Percentiles rank a stretch among this genome's conserved stretches.
Conservation (phyloP, 1,140 invertebrate species). For the Drosophila elegans region DNA sequence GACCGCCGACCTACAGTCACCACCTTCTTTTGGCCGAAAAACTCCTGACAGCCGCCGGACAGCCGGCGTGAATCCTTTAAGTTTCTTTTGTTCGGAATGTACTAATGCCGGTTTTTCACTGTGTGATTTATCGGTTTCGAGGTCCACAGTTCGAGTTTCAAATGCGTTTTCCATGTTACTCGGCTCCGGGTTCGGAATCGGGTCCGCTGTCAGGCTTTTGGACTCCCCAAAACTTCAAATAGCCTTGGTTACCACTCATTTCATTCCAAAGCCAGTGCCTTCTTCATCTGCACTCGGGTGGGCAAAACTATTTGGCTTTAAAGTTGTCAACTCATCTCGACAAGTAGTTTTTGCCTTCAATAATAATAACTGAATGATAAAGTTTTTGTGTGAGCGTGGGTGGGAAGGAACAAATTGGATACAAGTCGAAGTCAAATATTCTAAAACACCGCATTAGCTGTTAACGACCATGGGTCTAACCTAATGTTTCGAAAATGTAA, state of each 20-base stretch:
- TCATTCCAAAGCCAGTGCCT: not conserved
- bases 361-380: slow-evolving; percentile 67
- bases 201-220: slow-evolving; percentile 27
- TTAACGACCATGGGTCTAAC: not conserved
- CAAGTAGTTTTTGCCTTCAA: slow-evolving; percentile 35
- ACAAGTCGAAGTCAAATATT: slow-evolving; percentile 13
- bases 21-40: slow-evolving; percentile 27
- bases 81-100: slow-evolving; percentile 71
- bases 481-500: not conserved
- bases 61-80: slow-evolving; percentile 78
- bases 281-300: slow-evolving; percentile 22
- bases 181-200: not conserved
- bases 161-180: slow-evolving; percentile 81
- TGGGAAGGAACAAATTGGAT: slow-evolving; percentile 27
- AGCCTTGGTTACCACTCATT: slow-evolving; percentile 55
- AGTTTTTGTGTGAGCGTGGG: slow-evolving; percentile 47
- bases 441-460: not conserved
- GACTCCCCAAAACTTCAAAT: slow-evolving; percentile 57
- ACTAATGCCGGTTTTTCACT: slow-evolving; percentile 83
- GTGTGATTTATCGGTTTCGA: slow-evolving; percentile 83
- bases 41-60: slow-evolving; percentile 48
- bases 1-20: slow-evolving; percentile 13
- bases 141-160: slow-evolving; percentile 82
- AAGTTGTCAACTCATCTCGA: slow-evolving; percentile 71
- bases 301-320: slow-evolving; percentile 66